Evolutionary conservation across 2,797 vertebrate species (phyloP), one percentile per base, ranked within the genome.

Genomic region (Odontamblyopus rebecca): DNA sequence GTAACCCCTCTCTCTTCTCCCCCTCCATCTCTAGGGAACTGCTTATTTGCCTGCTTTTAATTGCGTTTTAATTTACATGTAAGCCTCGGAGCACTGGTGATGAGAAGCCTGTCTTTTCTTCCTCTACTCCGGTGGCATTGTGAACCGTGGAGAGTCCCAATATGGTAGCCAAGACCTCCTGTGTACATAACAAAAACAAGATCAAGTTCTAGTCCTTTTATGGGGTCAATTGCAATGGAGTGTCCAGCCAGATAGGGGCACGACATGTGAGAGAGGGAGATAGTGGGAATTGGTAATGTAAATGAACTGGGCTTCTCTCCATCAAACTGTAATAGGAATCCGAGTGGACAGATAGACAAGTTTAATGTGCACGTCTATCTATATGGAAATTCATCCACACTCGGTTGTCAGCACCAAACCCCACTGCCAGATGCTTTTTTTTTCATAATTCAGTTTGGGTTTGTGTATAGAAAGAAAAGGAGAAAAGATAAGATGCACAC

Each of bases 41-140:
- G 90, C 86, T 89, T 91, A 91, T 93, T 93, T 89, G 89, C 89
- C 88, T 87, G 82, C 89, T 93, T 88, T 93, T 93, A 92, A 93
- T 94, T 93, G 91, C 86, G 56, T 93, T 93, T 93, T 93, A 93
- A 93, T 93, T 93, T 90, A 89, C 89, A 92, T 86, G 86, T 82
- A 84, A 90, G 88, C 86, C 90, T 83, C 81, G 86, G 85, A 92
- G 89, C 84, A 56, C 74, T 51, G n/a, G 26, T 61, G 74, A 84
- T 74, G 84, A 85, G 77, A 62, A 84, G 83, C 80, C 41, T 67
- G 69, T 75, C 76, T 81, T 78, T 79, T 60, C 70, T 65, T 48
- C 23, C 38, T 76, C 44, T 15, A 48, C 69, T 60, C 29, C n/a
- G 3, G 35, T 67, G 50, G 65, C 72, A 76, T 73, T 74, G 57